A percentile compares a stretch with the other conserved stretches of the same genome.
Conservation (phyloP, 2,888 invertebrate genomes). For the Orthonevra nobilis region DNA sequence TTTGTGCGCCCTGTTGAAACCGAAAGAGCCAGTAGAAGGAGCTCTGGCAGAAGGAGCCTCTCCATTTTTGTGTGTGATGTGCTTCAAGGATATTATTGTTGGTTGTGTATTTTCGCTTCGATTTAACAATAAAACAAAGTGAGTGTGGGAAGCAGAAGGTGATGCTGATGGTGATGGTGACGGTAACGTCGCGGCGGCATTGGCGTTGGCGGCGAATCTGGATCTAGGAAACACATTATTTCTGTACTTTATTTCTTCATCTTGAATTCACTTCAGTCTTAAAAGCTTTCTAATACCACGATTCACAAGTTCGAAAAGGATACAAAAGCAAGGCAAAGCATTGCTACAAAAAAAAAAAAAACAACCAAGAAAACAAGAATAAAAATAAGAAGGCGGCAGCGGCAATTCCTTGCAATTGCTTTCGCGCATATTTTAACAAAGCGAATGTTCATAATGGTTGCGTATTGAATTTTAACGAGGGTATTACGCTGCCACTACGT, state of each 20-base stretch:
- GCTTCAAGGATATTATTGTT: conserved; percentile 68
- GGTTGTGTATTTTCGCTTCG: conserved; percentile 65
- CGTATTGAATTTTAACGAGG: conserved; percentile 71
- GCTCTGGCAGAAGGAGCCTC: conserved; percentile 33
- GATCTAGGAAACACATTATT: conserved; percentile 66
- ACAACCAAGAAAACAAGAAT: too few relatives aligned
- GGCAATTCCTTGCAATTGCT: conserved; percentile 67
- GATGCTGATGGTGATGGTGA: neutral
- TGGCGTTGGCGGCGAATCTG: conserved; percentile 22
- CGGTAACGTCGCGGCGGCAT: neutral
- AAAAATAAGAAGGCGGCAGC: conserved; percentile 42
- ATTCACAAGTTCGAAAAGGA: conserved; percentile 23
- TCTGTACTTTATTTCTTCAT: conserved; percentile 69
- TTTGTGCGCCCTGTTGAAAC: conserved; percentile 34
- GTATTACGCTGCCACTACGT: conserved; percentile 45
- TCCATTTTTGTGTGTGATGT: conserved; percentile 63
- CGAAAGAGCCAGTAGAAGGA: conserved; percentile 3
- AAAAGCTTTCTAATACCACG: conserved; percentile 67
- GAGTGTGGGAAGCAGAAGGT: conserved; percentile 19
- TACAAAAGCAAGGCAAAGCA: conserved; percentile 30
- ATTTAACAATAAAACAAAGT: conserved; percentile 67
- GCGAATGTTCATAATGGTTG: conserved; percentile 70
- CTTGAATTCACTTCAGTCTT: conserved; percentile 67
- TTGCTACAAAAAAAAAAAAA: too few relatives aligned
- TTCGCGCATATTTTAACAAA: conserved; percentile 70